These are phyloP conservation scores for Myotis findleyi DNA, from an alignment of 2,797 vertebrate genomes.

Conservation along the genomic window DNA sequence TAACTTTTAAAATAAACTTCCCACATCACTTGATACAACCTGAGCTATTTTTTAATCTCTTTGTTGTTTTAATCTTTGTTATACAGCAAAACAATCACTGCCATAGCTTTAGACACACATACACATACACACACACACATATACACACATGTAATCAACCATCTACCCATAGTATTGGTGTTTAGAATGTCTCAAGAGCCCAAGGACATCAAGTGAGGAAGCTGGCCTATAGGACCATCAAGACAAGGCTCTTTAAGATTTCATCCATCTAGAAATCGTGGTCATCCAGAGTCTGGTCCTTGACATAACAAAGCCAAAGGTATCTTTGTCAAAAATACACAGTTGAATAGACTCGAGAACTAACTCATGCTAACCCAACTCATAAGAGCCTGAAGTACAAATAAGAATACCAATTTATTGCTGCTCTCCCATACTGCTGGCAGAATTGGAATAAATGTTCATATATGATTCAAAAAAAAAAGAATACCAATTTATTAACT, in stretches of 20 bases:
- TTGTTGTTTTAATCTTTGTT: slow-evolving; percentile 10
- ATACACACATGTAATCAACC: not conserved
- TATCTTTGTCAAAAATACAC: not conserved
- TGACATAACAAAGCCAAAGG: not conserved
- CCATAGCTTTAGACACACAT: not conserved
- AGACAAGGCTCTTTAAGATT: slow-evolving; percentile 31
- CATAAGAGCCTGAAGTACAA: slow-evolving; percentile 19
- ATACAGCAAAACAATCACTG: slow-evolving; percentile 22
- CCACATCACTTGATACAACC: slow-evolving; percentile 9
- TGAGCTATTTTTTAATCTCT: not conserved
- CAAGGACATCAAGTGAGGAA: not conserved
- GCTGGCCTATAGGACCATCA: not conserved
- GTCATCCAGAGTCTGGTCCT: not conserved
- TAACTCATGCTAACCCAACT: not conserved
- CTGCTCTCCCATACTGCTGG: too few species aligned
- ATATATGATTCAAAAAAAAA: not conserved
- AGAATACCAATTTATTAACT: slow-evolving; percentile 33
- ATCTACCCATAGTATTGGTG: not conserved
- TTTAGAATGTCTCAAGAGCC: not conserved
- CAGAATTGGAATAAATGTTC: too few species aligned
- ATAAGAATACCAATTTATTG: slow-evolving; percentile 17
- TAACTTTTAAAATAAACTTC: not conserved
- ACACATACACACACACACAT: not conserved
- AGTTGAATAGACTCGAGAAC: slow-evolving; percentile 34
- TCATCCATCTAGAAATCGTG: slow-evolving; percentile 6